Evolutionary conservation across 2,888 invertebrate species (phyloP).

Genomic region (Chloroclysta siterata): DNA sequence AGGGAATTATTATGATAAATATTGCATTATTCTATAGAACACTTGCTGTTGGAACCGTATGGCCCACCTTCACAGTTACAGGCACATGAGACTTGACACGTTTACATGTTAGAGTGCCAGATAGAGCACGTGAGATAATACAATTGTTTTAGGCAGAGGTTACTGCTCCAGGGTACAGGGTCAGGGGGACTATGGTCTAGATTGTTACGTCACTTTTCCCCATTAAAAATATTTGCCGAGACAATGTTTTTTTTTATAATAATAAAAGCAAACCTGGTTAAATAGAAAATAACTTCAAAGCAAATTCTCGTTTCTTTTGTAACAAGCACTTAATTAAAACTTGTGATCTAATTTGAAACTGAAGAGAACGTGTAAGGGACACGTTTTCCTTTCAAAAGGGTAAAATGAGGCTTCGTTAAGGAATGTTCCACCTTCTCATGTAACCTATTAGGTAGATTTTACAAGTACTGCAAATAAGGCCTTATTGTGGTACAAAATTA

Average conservation of each 20-base stretch:
- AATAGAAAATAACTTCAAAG: slow-evolving; percentile 4
- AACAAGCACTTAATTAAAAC: slow-evolving; percentile 29
- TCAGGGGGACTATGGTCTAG: too few species aligned
- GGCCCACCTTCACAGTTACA: too few species aligned
- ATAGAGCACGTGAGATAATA: too few species aligned
- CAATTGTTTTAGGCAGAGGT: too few species aligned
- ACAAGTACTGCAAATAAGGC: neutral
- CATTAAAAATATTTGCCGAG: neutral
- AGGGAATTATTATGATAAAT: too few species aligned
- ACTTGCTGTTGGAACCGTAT: too few species aligned
- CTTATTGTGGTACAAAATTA: neutral
- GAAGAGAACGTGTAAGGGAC: slow-evolving; percentile 5
- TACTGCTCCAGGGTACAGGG: too few species aligned
- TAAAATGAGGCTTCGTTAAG: slow-evolving; percentile 24
- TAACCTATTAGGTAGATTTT: slow-evolving; percentile 6
- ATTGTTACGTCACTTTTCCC: too few species aligned
- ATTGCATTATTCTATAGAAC: too few species aligned
- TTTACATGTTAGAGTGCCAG: too few species aligned
- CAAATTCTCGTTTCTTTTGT: slow-evolving; percentile 15
- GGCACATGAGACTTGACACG: too few species aligned
- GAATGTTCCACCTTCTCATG: slow-evolving; percentile 16
- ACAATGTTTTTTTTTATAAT: neutral
- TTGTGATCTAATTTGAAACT: slow-evolving; percentile 23
- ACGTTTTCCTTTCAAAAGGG: slow-evolving; percentile 24
- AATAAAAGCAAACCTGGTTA: neutral